Evolutionary conservation across 1,140 invertebrate genomes (phyloP), one percentile per base, ranked within the genome.

Genomic region (Phymastichus coffea): DNA sequence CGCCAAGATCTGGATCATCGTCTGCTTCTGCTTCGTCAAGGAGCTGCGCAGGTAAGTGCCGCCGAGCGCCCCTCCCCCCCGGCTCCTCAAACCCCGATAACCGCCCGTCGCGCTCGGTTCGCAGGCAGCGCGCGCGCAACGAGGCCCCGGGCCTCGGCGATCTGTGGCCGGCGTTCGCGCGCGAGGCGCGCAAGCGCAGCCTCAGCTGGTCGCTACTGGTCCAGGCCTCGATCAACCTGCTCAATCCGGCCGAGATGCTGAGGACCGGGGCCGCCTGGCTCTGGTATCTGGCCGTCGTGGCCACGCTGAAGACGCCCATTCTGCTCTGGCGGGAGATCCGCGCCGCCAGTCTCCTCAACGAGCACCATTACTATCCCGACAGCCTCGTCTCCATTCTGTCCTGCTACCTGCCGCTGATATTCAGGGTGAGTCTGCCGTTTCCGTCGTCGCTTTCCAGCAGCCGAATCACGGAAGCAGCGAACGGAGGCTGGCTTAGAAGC

Each of bases 361-460:
- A 76, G 46, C 75, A 79, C 26, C 73, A 79, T 22, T 72, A 66
- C 25, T 74, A 79, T 53, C 70, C 77, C 0, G 76, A 78, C 7
- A 80, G 74, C 1, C 14, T 78, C 19, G 74, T 69, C 3, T 72
- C 70, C 0, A 57, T 73, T 3, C 49, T 85, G 0, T 79, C 81
- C 35, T 78, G 77, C 47, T 87, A 86, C 63, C 66, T 87, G 6
- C 85, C 86, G 0, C 64, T 88, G 25, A 51, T 83, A 3, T 77
- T 83, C 14, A 78, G 53, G 46, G 62, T 63, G 43, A 57, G 28
- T 15, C 35, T 14, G 30, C 12, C 47, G n/a, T n/a, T n/a, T 30
- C 12, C 6, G n/a, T 28, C 6, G 4, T 15, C 9, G 37, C 37
- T 14, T 40, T 14, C 37, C 10, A 10, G 10, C 14, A 33, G 30